These are phyloP conservation scores for Tachuris rubrigastra DNA, from an alignment of 2,113 vertebrate species.

Conservation along the genomic window DNA sequence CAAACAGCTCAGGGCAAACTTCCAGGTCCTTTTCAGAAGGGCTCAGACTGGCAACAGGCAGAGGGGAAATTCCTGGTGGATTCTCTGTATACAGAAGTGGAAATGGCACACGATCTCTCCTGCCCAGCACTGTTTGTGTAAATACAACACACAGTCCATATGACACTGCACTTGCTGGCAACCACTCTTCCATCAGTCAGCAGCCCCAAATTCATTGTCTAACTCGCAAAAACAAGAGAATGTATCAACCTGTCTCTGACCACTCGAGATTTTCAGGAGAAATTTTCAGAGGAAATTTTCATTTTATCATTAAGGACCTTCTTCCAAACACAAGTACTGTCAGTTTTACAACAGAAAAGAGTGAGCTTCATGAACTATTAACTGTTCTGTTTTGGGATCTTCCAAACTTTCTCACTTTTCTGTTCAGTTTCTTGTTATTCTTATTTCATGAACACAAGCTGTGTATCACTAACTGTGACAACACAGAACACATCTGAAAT, in stretches of 20 bases:
- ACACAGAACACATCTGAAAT: not conserved
- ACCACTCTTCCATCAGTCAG: not conserved
- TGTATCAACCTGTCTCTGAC: fast-evolving
- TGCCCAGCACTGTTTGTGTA: not conserved
- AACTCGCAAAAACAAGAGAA: not conserved
- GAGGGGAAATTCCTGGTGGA: fast-evolving
- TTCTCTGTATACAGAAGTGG: not conserved
- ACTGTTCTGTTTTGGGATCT: not conserved
- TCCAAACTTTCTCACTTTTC: not conserved
- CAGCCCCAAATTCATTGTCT: not conserved
- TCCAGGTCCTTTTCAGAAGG: not conserved
- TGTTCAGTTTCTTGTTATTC: not conserved
- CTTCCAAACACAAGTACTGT: not conserved
- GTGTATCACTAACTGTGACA: not conserved
- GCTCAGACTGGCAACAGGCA: not conserved
- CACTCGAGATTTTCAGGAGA: too few species aligned
- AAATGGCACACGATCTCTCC: not conserved
- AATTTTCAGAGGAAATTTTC: too few species aligned
- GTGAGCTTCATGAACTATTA: not conserved
- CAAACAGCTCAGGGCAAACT: too few species aligned
- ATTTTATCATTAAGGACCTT: not conserved
- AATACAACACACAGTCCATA: not conserved
- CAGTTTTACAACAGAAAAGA: not conserved
- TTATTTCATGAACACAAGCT: not conserved
- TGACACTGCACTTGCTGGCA: not conserved